Percentiles rank a stretch among this genome's conserved stretches.
phyloP scores from a whole-genome alignment of 2,888 invertebrate genomes.

The Odontocerum albicorne region DNA sequence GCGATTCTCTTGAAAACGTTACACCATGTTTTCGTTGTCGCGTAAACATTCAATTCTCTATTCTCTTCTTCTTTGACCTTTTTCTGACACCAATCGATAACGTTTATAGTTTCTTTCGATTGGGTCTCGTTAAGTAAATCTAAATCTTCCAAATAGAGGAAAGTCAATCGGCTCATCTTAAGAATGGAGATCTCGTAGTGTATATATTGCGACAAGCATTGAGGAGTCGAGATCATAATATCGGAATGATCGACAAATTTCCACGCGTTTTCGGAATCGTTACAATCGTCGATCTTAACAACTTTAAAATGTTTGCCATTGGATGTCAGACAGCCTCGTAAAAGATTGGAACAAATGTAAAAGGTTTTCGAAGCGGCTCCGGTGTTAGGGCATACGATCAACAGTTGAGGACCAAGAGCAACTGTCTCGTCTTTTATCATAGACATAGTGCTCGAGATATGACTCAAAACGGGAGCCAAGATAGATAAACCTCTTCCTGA shows the following conservation, averaged over 20 bases:
- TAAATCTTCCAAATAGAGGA: constrained; percentile 71
- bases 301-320: constrained; percentile 47
- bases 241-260: constrained; percentile 67
- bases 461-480: constrained; percentile 63
- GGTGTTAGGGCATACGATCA: constrained; percentile 68
- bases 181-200: constrained; percentile 51
- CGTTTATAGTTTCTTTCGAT: constrained; percentile 48
- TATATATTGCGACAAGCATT: constrained; percentile 55
- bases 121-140: constrained; percentile 64
- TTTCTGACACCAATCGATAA: constrained; percentile 49
- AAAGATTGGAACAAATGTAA: constrained; percentile 47
- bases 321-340: constrained; percentile 40
- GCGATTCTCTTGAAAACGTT: constrained; percentile 58
- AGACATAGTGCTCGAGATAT: not conserved
- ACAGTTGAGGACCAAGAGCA: constrained; percentile 62
- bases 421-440: constrained; percentile 40
- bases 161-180: constrained; percentile 63
- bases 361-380: constrained; percentile 56
- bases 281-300: constrained; percentile 47
- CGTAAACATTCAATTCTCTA: constrained; percentile 56
- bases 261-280: constrained; percentile 45
- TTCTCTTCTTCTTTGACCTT: constrained; percentile 49
- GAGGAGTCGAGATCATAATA: constrained; percentile 70
- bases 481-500: constrained; percentile 75
- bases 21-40: constrained; percentile 68